These are phyloP conservation scores for Dromococcyx pavoninus DNA, from an alignment of 2,797 vertebrate species.

Conservation along the genomic window DNA sequence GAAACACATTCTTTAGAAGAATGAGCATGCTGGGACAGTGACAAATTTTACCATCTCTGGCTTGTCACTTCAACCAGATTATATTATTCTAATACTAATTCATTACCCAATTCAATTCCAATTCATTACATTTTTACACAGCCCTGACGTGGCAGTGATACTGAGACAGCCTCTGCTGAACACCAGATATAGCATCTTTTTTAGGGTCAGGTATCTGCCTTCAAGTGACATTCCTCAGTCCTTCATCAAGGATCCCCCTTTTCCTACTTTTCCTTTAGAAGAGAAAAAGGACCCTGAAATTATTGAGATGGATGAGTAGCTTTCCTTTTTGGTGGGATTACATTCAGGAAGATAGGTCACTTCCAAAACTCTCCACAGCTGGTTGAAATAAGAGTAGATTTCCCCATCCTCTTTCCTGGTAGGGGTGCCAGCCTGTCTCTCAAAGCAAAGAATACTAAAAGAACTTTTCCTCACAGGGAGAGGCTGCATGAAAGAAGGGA, in stretches of 20 bases:
- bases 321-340: not conserved
- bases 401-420: not conserved
- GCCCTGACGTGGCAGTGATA: not conserved
- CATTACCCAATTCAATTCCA: conserved; percentile 59
- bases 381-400: conserved; percentile 31
- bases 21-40: conserved; percentile 36
- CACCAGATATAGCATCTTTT: not conserved
- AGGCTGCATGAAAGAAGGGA: not conserved
- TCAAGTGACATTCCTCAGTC: not conserved
- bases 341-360: not conserved
- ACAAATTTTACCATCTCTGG: conserved; percentile 48
- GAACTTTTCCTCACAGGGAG: not conserved
- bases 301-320: not conserved
- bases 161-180: not conserved
- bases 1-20: conserved; percentile 27
- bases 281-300: not conserved
- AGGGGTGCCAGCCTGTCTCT: conserved; percentile 28
- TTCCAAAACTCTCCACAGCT: not conserved
- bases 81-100: conserved; percentile 72
- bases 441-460: conserved; percentile 18
- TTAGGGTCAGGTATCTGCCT: not conserved
- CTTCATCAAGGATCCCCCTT: not conserved
- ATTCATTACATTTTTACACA: conserved; percentile 48
- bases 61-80: conserved; percentile 52
- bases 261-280: not conserved